Conservation (phyloP, 2,113 vertebrate species). For the Dasyornis broadbenti region DNA sequence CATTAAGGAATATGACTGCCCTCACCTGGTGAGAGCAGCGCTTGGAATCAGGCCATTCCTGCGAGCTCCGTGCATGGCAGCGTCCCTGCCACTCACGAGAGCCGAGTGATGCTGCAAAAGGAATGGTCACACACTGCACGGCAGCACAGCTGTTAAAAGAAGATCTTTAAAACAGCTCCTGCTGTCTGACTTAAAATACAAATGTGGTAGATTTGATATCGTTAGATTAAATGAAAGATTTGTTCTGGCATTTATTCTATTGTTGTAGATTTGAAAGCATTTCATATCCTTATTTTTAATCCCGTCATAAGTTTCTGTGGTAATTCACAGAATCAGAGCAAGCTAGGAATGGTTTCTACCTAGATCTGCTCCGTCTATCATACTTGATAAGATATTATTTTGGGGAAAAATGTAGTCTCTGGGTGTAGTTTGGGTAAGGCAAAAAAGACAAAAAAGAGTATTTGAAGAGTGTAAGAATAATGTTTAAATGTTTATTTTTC, state of each 20-base stretch:
- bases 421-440: not conserved
- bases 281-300: not conserved
- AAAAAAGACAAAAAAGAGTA: not conserved
- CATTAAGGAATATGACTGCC: conserved; percentile 54
- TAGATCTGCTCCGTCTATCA: not conserved
- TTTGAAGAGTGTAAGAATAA: not conserved
- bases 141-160: not conserved
- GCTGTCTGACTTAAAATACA: not conserved
- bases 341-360: not conserved
- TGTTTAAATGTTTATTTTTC: not conserved
- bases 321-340: not conserved
- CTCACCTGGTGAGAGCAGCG: conserved; percentile 42
- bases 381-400: not conserved
- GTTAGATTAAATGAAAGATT: not conserved
- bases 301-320: not conserved
- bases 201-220: not conserved
- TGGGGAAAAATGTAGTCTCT: not conserved
- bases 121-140: not conserved
- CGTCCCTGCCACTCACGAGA: not conserved
- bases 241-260: not conserved
- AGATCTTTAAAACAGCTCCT: not conserved
- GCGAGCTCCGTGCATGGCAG: not conserved
- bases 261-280: not conserved
- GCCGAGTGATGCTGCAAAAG: not conserved
- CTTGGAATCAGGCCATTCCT: not conserved